Percentiles rank a stretch among this genome's conserved stretches.
These are phyloP conservation scores for Gadopsis marmoratus DNA, from an alignment of 2,797 vertebrate genomes.

Conservation along the genomic window DNA sequence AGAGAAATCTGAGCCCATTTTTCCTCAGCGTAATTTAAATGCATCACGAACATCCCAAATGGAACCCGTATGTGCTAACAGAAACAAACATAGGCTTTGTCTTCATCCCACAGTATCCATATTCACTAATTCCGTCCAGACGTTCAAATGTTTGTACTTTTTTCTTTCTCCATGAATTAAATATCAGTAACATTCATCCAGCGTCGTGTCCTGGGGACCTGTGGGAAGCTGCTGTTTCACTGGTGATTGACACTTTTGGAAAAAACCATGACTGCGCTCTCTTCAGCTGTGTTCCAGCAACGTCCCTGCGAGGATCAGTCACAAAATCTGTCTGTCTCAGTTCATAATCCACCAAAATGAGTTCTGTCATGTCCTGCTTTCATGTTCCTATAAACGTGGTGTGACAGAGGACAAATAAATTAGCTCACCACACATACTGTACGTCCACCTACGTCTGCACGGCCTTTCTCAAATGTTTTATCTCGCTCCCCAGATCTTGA, in stretches of 20 bases:
- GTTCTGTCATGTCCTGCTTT: constrained; percentile 49
- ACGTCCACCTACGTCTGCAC: constrained; percentile 11
- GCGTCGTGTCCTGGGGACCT: neutral
- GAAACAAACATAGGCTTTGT: constrained; percentile 58
- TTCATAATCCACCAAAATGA: constrained; percentile 45
- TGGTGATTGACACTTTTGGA: constrained; percentile 54
- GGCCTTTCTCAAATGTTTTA: constrained; percentile 7
- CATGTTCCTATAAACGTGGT: constrained; percentile 37
- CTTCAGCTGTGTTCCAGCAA: constrained; percentile 24
- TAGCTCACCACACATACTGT: constrained; percentile 17
- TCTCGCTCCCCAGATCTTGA: constrained; percentile 9
- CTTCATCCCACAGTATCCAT: constrained; percentile 36
- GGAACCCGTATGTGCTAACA: constrained; percentile 53
- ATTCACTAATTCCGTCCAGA: constrained; percentile 48
- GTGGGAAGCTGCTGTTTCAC: constrained; percentile 18
- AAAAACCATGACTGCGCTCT: constrained; percentile 7
- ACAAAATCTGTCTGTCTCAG: constrained; percentile 53
- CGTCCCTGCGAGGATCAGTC: constrained; percentile 48
- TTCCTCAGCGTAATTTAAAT: constrained; percentile 60
- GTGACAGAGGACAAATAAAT: constrained; percentile 47
- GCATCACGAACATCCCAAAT: constrained; percentile 64
- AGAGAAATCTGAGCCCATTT: constrained; percentile 64
- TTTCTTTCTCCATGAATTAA: constrained; percentile 14
- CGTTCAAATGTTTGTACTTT: constrained; percentile 21
- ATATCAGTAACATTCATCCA: neutral